Percentiles rank a stretch among this genome's conserved stretches.
phyloP scores from a whole-genome alignment of 2,797 vertebrate species.

The Semaprochilodus insignis region DNA sequence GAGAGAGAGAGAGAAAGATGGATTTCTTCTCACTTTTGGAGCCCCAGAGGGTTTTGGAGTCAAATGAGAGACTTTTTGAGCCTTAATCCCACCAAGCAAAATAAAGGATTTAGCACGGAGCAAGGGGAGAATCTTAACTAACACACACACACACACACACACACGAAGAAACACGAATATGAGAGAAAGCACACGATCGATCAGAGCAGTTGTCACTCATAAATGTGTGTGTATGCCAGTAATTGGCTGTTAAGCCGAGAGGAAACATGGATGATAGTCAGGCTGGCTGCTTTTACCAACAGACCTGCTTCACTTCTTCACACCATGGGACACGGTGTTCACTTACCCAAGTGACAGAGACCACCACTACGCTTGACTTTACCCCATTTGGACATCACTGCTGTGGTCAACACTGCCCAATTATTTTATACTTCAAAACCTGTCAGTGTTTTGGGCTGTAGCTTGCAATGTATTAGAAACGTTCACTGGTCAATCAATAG shows the following conservation, averaged over 20 bases:
- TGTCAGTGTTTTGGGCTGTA: no score
- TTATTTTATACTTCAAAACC: no score
- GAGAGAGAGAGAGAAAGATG: neutral
- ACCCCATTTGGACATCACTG: neutral
- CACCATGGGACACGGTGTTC: neutral
- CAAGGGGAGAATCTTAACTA: conserved; percentile 44
- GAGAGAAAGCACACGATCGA: neutral
- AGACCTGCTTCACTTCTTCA: conserved; percentile 1
- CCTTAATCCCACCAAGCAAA: conserved; percentile 68
- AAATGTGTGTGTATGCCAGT: conserved; percentile 19
- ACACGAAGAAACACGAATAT: neutral
- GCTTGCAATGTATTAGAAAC: no score
- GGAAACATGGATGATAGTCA: conserved; percentile 48
- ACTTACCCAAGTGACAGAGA: neutral
- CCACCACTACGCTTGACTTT: neutral
- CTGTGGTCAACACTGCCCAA: no score
- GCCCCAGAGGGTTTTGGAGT: conserved; percentile 64
- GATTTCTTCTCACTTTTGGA: conserved; percentile 57
- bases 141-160: conserved; percentile 10
- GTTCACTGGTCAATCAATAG: no score
- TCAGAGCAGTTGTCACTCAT: conserved; percentile 14
- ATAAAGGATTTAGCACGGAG: conserved; percentile 64
- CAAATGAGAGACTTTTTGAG: conserved; percentile 69
- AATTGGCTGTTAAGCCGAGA: conserved; percentile 11
- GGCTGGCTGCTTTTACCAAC: conserved; percentile 19